These are phyloP conservation scores for Hiodon tergisus DNA, from an alignment of 2,113 vertebrate genomes.

Conservation along the genomic window DNA sequence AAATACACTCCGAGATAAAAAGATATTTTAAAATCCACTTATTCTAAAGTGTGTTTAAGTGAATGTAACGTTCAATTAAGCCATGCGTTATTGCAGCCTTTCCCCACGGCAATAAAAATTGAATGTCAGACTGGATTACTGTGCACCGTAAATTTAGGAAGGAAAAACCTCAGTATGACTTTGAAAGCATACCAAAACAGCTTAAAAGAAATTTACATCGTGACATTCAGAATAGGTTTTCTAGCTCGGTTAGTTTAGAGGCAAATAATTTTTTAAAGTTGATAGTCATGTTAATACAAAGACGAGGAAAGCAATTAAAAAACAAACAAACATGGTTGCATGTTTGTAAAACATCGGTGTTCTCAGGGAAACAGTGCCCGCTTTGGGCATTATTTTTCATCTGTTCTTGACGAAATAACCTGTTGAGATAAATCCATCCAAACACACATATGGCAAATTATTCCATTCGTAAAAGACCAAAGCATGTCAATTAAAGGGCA, in stretches of 20 bases:
- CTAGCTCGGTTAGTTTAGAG: background rate
- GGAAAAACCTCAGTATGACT: constrained; percentile 25
- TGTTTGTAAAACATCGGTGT: too few relatives aligned
- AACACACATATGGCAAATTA: too few relatives aligned
- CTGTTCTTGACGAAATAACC: too few relatives aligned
- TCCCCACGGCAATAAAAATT: constrained; percentile 42
- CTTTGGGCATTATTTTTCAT: too few relatives aligned
- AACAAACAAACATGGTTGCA: too few relatives aligned
- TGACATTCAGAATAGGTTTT: background rate
- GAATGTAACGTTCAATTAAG: constrained; percentile 52
- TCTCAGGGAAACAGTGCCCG: too few relatives aligned
- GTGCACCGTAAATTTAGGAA: constrained; percentile 41
- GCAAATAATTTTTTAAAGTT: background rate
- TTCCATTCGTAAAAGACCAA: too few relatives aligned
- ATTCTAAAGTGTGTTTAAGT: constrained; percentile 53
- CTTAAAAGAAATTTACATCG: constrained; percentile 6
- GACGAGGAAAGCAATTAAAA: too few relatives aligned
- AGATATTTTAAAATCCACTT: constrained; percentile 46
- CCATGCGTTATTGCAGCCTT: constrained; percentile 51
- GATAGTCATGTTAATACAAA: too few relatives aligned
- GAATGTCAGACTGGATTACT: constrained; percentile 47
- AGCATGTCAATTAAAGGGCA: too few relatives aligned
- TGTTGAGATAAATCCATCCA: too few relatives aligned
- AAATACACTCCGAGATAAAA: constrained; percentile 48
- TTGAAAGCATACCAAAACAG: constrained; percentile 26